Evolutionary conservation across 2,113 vertebrate species (phyloP).

Genomic region (Micromys minutus): DNA sequence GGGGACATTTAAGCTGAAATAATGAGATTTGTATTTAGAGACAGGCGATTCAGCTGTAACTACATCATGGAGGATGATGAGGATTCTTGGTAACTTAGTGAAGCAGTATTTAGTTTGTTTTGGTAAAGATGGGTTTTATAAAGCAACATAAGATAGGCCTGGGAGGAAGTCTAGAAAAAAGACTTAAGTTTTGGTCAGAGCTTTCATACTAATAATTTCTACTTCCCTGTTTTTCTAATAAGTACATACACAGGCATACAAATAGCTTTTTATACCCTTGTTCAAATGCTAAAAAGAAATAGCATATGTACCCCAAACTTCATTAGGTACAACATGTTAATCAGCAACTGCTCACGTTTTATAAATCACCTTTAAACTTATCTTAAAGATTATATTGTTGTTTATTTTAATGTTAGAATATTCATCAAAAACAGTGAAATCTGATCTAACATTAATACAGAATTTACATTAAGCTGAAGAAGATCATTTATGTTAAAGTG

Average conservation of each 20-base stretch:
- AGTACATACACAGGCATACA: neutral
- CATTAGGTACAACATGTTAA: neutral
- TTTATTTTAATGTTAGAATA: slow-evolving; percentile 32
- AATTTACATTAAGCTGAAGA: slow-evolving; percentile 21
- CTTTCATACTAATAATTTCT: slow-evolving; percentile 11
- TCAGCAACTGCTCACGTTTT: neutral
- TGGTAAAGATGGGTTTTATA: neutral
- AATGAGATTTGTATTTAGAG: neutral
- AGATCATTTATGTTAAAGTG: slow-evolving; percentile 29
- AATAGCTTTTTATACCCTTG: neutral
- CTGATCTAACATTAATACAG: slow-evolving; percentile 24
- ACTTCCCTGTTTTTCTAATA: neutral
- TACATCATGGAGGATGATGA: neutral
- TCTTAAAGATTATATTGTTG: slow-evolving; percentile 25
- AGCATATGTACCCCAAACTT: neutral
- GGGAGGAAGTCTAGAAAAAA: neutral
- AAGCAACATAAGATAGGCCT: neutral
- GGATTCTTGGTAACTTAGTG: neutral
- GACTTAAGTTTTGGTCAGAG: neutral
- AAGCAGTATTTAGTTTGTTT: neutral
- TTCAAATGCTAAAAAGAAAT: slow-evolving; percentile 36
- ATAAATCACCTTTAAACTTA: slow-evolving; percentile 5
- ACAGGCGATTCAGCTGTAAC: neutral
- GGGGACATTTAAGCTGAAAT: neutral
- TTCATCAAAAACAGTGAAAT: slow-evolving; percentile 4